phyloP scores from a whole-genome alignment of 2,888 invertebrate genomes.

The Eupsilia transversa region DNA sequence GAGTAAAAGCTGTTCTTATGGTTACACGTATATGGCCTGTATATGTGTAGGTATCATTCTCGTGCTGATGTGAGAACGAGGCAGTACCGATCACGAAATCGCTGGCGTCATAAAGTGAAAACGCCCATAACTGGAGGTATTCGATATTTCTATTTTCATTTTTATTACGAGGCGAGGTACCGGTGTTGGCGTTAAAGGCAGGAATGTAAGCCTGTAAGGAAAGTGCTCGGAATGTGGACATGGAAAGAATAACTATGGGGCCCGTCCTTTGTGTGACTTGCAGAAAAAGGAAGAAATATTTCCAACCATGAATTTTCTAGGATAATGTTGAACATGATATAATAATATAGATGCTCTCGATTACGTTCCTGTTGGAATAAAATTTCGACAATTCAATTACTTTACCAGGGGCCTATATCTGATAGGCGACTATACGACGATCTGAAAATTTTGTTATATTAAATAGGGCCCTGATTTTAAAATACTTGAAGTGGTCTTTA shows the following conservation, averaged over 20 bases:
- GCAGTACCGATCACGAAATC: constrained; percentile 70
- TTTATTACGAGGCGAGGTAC: constrained; percentile 66
- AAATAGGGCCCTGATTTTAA: neutral
- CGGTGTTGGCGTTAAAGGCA: constrained; percentile 52
- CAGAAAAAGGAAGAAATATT: constrained; percentile 49
- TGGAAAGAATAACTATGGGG: constrained; percentile 47
- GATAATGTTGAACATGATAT: constrained; percentile 37
- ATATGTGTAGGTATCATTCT: constrained; percentile 38
- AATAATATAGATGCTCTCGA: constrained; percentile 32
- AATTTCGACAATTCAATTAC: neutral
- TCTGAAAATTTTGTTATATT: neutral
- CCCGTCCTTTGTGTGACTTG: constrained; percentile 61
- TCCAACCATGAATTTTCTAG: constrained; percentile 39
- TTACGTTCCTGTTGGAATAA: neutral
- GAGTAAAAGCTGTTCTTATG: constrained; percentile 29
- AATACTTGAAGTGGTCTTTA: constrained; percentile 2
- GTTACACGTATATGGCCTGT: neutral
- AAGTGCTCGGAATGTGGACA: constrained; percentile 53
- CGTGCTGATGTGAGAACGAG: constrained; percentile 72
- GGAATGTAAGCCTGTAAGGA: constrained; percentile 40
- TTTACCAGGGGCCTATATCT: neutral
- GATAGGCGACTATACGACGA: neutral
- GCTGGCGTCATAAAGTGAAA: constrained; percentile 73
- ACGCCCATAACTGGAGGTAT: constrained; percentile 70
- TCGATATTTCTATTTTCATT: constrained; percentile 73